These are phyloP conservation scores for Halictus ligatus DNA, from an alignment of 2,888 invertebrate species.

Conservation along the genomic window DNA sequence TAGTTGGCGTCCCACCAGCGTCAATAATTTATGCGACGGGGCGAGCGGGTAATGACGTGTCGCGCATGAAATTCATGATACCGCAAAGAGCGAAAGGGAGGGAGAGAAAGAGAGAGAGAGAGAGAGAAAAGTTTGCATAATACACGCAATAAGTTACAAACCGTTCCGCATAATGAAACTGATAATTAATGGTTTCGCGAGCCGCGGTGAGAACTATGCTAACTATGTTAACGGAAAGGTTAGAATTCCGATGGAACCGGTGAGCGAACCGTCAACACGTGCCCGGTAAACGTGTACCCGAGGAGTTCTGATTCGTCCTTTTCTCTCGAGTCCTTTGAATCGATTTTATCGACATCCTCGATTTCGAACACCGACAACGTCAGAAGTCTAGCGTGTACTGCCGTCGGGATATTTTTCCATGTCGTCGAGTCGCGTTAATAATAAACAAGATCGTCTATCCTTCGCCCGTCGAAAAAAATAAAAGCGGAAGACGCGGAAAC, in stretches of 20 bases:
- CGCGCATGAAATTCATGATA: background rate
- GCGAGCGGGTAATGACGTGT: background rate
- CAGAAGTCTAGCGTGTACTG: background rate
- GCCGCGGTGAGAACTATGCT: background rate
- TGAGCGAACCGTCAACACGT: background rate
- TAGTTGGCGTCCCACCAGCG: background rate
- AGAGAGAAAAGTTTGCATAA: background rate
- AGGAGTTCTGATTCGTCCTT: background rate
- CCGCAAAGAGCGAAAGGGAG: background rate
- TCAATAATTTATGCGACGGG: background rate
- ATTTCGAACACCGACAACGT: background rate
- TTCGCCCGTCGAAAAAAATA: background rate
- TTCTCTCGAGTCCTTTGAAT: background rate
- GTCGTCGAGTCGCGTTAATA: background rate
- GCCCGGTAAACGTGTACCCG: background rate
- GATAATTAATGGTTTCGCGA: background rate
- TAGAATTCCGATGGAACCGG: background rate
- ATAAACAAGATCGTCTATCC: conserved; percentile 2
- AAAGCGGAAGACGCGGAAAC: background rate
- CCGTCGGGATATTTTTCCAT: background rate
- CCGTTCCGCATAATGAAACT: background rate
- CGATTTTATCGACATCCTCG: background rate
- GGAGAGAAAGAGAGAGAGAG: background rate
- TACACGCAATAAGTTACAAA: background rate
- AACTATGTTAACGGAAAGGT: background rate